A percentile compares a stretch with the other conserved stretches of the same genome.
Evolutionary conservation across 1,140 invertebrate species (phyloP).

Genomic region (Zaprionus davidi): DNA sequence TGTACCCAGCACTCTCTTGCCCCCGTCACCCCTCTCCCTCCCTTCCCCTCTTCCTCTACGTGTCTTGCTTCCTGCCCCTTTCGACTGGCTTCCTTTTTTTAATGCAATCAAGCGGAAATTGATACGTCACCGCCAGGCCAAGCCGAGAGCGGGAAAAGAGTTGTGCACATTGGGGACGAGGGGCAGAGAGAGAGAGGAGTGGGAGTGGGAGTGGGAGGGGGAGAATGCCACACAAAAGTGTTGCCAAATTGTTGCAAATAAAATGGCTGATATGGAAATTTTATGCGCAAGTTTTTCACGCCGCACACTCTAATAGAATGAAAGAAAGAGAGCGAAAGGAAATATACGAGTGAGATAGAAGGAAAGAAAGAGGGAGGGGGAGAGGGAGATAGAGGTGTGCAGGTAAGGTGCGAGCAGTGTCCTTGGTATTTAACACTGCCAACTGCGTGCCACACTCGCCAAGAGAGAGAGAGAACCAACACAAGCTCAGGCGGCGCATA

Average conservation of each 20-base stretch:
- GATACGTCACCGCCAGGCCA: conserved; percentile 73
- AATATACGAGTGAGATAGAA: background rate
- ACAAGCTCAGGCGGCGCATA: conserved; percentile 33
- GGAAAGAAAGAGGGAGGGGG: background rate
- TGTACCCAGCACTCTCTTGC: background rate
- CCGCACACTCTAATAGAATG: conserved; percentile 21
- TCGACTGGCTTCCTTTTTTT: conserved; percentile 47
- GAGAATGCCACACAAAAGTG: conserved; percentile 55
- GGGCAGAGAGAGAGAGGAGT: background rate
- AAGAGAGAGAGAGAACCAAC: conserved; percentile 1
- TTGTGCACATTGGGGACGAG: background rate
- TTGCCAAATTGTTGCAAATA: conserved; percentile 82
- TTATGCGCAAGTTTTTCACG: conserved; percentile 63
- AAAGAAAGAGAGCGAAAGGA: background rate
- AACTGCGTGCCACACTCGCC: conserved; percentile 31
- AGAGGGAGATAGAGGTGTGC: background rate
- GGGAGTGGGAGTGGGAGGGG: background rate
- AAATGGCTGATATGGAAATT: conserved; percentile 82
- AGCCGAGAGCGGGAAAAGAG: conserved; percentile 6
- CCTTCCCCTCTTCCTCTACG: background rate
- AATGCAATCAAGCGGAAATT: conserved; percentile 82
- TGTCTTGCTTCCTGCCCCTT: background rate
- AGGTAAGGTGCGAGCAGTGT: conserved; percentile 9
- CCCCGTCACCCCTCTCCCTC: background rate
- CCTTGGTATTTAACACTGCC: conserved; percentile 46